phyloP scores from a whole-genome alignment of 2,797 vertebrate species.

The Neosalanx taihuensis region DNA sequence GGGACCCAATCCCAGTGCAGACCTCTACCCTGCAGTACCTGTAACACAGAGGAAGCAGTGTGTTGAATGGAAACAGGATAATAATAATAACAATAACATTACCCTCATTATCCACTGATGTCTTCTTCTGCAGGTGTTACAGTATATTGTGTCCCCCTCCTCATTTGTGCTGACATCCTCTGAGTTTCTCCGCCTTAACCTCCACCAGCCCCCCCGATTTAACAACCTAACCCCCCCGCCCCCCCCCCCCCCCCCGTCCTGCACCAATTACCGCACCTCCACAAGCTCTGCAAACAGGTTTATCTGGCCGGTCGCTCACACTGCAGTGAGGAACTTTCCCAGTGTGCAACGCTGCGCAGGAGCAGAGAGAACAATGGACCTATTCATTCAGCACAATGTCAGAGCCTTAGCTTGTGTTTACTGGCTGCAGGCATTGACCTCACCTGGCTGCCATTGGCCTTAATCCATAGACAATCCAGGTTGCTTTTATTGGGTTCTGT shows the following conservation, averaged over 20 bases:
- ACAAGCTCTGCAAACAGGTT: slow-evolving; percentile 41
- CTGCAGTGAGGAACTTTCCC: slow-evolving; percentile 39
- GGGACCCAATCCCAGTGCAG: no score
- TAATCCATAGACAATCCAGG: slow-evolving; percentile 44
- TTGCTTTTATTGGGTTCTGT: slow-evolving; percentile 24
- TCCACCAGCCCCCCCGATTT: slow-evolving; percentile 49
- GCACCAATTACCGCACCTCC: slow-evolving; percentile 5
- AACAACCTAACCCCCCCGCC: slow-evolving; percentile 31
- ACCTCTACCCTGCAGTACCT: no score
- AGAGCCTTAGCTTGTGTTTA: slow-evolving; percentile 33
- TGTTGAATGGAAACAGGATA: no score
- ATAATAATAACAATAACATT: no score
- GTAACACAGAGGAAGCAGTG: no score
- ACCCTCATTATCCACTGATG: no score
- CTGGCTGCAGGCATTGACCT: slow-evolving; percentile 14
- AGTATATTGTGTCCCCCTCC: slow-evolving; percentile 25
- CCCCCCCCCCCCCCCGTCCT: slow-evolving; percentile 14
- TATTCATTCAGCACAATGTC: slow-evolving; percentile 57
- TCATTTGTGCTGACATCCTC: background rate
- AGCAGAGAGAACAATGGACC: slow-evolving; percentile 60
- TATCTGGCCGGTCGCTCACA: slow-evolving; percentile 48
- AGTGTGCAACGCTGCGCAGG: slow-evolving; percentile 56
- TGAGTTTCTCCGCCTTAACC: background rate
- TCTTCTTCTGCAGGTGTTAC: slow-evolving; percentile 8
- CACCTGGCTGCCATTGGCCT: slow-evolving; percentile 21